phyloP scores from a whole-genome alignment of 2,113 vertebrate species.

The Odobenus rosmarus region DNA sequence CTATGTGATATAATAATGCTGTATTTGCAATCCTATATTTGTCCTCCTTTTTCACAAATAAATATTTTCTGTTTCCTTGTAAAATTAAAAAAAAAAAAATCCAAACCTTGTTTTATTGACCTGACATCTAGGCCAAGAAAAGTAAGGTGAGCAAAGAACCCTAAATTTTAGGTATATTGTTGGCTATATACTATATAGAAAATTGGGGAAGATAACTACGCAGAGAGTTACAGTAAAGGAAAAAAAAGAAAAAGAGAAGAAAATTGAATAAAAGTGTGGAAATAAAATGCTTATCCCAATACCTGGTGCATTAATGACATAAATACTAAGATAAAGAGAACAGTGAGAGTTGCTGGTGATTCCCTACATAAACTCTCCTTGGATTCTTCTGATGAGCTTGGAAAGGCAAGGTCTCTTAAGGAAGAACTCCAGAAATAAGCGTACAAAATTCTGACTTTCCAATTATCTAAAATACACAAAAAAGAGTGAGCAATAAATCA shows the following conservation, averaged over 20 bases:
- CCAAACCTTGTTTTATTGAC: not conserved
- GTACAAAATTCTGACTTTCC: not conserved
- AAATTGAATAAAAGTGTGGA: not conserved
- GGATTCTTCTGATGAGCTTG: not conserved
- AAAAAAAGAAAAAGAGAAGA: not conserved
- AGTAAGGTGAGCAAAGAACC: not conserved
- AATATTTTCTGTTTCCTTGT: not conserved
- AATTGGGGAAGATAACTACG: not conserved
- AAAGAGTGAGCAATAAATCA: not conserved
- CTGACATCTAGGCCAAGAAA: not conserved
- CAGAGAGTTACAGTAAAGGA: not conserved
- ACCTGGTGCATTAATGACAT: not conserved
- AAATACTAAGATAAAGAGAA: not conserved
- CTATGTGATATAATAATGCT: not conserved
- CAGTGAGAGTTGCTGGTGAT: not conserved
- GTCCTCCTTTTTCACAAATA: not conserved
- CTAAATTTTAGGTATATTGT: not conserved
- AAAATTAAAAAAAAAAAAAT: not conserved
- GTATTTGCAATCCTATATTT: not conserved
- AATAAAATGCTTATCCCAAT: not conserved
- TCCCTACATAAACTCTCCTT: not conserved
- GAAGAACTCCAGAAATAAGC: not conserved
- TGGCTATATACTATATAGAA: not conserved
- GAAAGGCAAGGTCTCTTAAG: not conserved
- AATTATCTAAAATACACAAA: not conserved